Percentiles rank a stretch among this genome's conserved stretches.
Evolutionary conservation across 2,797 vertebrate species (phyloP).

Genomic region (Fistularia commersonii): DNA sequence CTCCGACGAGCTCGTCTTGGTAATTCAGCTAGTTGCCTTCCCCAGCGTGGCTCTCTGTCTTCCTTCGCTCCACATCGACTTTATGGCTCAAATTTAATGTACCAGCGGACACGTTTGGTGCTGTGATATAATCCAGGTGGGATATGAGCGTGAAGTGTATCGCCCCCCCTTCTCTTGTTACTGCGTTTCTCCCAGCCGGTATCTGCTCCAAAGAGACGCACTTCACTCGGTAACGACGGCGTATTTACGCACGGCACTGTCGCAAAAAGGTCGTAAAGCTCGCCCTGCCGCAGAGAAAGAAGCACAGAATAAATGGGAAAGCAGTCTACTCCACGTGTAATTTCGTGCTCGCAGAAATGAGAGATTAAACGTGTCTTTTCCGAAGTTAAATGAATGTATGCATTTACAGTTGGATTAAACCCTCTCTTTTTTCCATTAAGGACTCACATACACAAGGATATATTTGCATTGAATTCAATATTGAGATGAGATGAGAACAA

Average conservation of each 20-base stretch:
- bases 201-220: constrained; percentile 74
- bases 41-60: constrained; percentile 67
- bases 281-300: constrained; percentile 44
- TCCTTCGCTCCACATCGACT: constrained; percentile 67
- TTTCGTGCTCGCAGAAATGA: no score
- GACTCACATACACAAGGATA: no score
- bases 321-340: constrained; percentile 18
- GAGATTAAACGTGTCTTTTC: no score
- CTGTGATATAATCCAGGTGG: constrained; percentile 19
- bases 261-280: constrained; percentile 74
- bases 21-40: constrained; percentile 71
- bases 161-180: constrained; percentile 60
- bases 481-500: no score
- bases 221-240: constrained; percentile 64
- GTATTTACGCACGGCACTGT: constrained; percentile 71
- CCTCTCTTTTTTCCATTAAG: no score
- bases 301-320: constrained; percentile 12
- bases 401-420: no score
- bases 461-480: no score
- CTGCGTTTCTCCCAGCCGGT: constrained; percentile 80
- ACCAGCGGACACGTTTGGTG: constrained; percentile 22
- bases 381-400: no score
- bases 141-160: constrained; percentile 31
- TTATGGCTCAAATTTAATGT: constrained; percentile 15
- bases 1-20: constrained; percentile 68